Percentiles rank a stretch among this genome's conserved stretches.
Conservation (phyloP, 23 tunicate species). For the Trididemnum nubilum region DNA sequence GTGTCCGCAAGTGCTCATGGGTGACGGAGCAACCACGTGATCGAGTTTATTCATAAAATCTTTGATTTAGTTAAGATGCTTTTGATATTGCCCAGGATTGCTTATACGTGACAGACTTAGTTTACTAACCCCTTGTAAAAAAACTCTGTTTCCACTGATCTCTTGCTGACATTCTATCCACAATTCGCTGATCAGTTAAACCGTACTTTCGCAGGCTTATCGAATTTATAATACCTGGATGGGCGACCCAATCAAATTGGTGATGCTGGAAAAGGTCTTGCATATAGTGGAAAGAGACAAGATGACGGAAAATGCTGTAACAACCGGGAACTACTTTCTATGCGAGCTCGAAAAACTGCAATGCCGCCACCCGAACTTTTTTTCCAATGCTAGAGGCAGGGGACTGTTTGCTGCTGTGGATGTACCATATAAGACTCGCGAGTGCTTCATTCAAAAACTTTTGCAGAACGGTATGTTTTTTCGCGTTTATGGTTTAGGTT, state of each 20-base stretch:
- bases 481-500: no score
- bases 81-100: no score
- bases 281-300: conserved; percentile 32
- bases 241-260: conserved; percentile 70
- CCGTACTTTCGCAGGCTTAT: conserved; percentile 46
- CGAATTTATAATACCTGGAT: conserved; percentile 73
- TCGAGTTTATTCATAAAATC: no score
- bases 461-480: conserved; percentile 58
- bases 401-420: conserved; percentile 38
- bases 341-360: conserved; percentile 49
- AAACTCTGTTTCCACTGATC: no score
- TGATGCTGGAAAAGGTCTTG: conserved; percentile 42
- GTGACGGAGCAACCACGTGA: no score
- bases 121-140: no score
- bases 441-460: background rate
- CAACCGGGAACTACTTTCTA: conserved; percentile 36
- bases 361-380: conserved; percentile 2
- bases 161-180: no score
- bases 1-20: no score
- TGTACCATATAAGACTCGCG: conserved; percentile 28
- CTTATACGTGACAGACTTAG: no score
- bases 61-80: no score
- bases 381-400: conserved; percentile 40
- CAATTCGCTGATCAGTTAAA: no score
- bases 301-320: conserved; percentile 3